Evolutionary conservation across 2,113 vertebrate genomes (phyloP), one percentile per base, ranked within the genome.

Genomic region (Jacana jacana): DNA sequence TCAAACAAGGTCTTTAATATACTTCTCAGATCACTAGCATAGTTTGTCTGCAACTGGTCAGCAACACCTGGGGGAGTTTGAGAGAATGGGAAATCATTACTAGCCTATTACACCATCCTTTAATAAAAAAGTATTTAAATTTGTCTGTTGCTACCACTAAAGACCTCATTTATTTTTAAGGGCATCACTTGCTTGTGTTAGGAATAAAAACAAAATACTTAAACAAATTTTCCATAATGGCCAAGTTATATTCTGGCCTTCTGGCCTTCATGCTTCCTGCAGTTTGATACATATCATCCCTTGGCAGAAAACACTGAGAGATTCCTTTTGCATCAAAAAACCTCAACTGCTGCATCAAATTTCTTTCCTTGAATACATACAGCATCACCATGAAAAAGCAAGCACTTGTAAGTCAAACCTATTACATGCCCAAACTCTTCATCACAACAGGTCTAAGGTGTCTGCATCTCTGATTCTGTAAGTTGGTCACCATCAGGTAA

Each of bases 11-110:
- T 99, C 97, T 99, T 99, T 69, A 99, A 98, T 95, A 99, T 99
- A 93, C 99, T 99, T 81, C 99, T 98, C 80, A 99, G 98, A 97
- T 99, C 99, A 81, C 99, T 99, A 30, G 99, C 99, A 40, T 99
- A 99, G 98, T 99, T 99, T 17, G 99, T 99, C 98, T 99, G 99
- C 95, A 99, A 98, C 97, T 99, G 99, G 98, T 99, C 99, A 69
- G 99, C 99, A 70, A 99, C 99, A 87, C 99, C 99, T 99, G 91
- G 13, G 91, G 13, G 25, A 48, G 35, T 75, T 76, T 30, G 28
- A 83, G 42, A 79, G 90, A 78, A 89, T 1, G 2, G 12, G 9
- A 64, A 64, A 60, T 20, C 2, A 27, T 40, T 78, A 95, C 64
- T 64, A 39, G 40, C 46, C 11, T 42, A 37, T 54, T 68, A 68